phyloP scores from a whole-genome alignment of 1,140 invertebrate species.

The Acyrthosiphon pisum region DNA sequence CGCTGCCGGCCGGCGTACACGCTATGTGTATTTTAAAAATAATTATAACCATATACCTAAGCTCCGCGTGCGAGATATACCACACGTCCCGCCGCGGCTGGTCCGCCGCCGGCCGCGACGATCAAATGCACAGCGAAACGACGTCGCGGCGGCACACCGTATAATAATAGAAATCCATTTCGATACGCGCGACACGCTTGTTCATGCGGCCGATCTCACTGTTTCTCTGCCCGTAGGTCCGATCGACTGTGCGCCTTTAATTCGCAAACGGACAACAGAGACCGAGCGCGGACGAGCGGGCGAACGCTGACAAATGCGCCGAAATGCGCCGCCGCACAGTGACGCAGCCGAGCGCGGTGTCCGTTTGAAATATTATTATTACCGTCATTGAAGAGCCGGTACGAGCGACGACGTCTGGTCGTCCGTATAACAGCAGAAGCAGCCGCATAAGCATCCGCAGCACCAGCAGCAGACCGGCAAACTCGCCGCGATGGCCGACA shows the following conservation, averaged over 20 bases:
- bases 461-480: background rate
- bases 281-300: background rate
- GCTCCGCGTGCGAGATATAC: background rate
- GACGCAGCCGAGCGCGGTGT: background rate
- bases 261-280: background rate
- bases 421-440: background rate
- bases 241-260: background rate
- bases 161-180: slow-evolving; percentile 44
- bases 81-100: background rate
- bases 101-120: background rate
- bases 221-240: background rate
- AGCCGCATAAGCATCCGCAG: background rate
- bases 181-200: background rate
- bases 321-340: background rate
- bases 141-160: background rate
- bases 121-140: background rate
- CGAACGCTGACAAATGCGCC: background rate
- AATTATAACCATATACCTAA: slow-evolving; percentile 38
- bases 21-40: slow-evolving; percentile 15
- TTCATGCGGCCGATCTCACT: too few species aligned
- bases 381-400: background rate
- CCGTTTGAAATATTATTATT: background rate
- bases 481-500: slow-evolving; percentile 77
- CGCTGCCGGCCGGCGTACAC: background rate
- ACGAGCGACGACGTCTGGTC: background rate